Conservation (phyloP, 2,888 invertebrate species). For the Plagodis pulveraria region DNA sequence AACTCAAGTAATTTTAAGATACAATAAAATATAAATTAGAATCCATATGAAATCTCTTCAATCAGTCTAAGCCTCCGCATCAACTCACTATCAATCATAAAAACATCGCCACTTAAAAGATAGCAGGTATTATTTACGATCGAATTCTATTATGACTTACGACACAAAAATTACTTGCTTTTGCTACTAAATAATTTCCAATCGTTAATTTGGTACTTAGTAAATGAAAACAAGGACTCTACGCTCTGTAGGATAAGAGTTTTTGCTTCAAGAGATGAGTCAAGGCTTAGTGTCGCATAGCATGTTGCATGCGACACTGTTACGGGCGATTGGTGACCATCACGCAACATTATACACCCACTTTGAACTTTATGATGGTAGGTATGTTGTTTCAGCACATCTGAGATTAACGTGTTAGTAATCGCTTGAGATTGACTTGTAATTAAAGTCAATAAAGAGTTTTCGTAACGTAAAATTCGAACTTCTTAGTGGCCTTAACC, state of each 20-base stretch:
- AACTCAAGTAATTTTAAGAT: not conserved
- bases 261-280: constrained; percentile 40
- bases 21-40: not conserved
- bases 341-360: constrained; percentile 32
- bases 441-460: constrained; percentile 26
- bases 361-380: constrained; percentile 19
- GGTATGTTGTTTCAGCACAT: constrained; percentile 17
- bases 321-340: constrained; percentile 29
- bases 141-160: not conserved
- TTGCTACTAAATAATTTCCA: not conserved
- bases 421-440: constrained; percentile 12
- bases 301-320: constrained; percentile 42
- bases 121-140: not conserved
- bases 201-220: not conserved
- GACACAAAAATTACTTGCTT: not conserved
- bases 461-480: constrained; percentile 17
- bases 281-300: constrained; percentile 44
- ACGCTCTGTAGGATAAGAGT: constrained; percentile 44
- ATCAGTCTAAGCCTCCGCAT: not conserved
- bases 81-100: not conserved
- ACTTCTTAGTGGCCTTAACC: constrained; percentile 2
- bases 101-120: not conserved
- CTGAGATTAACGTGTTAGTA: constrained; percentile 20
- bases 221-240: constrained; percentile 32
- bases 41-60: not conserved